These are phyloP conservation scores for Mionectes macconnelli DNA, from an alignment of 2,113 vertebrate genomes.

Conservation along the genomic window DNA sequence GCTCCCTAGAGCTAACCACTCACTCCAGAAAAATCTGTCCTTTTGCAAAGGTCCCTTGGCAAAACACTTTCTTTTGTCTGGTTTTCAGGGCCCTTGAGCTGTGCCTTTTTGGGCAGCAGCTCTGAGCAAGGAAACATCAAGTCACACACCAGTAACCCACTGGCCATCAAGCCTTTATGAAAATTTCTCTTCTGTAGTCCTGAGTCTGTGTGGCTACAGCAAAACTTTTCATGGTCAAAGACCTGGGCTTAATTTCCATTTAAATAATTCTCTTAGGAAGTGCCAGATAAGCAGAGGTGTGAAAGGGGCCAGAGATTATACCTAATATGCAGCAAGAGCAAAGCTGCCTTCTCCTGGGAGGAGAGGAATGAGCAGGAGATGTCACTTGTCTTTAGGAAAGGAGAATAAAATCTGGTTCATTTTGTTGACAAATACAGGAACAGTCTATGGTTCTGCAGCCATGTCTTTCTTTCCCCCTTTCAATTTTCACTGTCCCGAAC, in stretches of 20 bases:
- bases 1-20: neutral
- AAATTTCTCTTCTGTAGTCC: neutral
- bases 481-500: neutral
- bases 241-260: neutral
- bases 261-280: neutral
- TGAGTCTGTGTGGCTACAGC: neutral
- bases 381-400: neutral
- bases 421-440: neutral
- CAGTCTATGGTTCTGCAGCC: neutral
- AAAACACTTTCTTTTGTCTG: neutral
- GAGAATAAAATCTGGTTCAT: neutral
- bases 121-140: neutral
- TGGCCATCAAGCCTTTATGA: neutral
- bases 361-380: neutral
- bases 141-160: neutral
- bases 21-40: neutral
- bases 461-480: neutral
- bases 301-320: neutral
- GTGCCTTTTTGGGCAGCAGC: neutral
- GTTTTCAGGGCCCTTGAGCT: neutral
- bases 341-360: neutral
- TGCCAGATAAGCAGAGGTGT: neutral
- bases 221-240: neutral
- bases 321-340: accelerated
- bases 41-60: neutral